Evolutionary conservation across 1,140 invertebrate species (phyloP).

Genomic region (Himalopsyche phryganea): DNA sequence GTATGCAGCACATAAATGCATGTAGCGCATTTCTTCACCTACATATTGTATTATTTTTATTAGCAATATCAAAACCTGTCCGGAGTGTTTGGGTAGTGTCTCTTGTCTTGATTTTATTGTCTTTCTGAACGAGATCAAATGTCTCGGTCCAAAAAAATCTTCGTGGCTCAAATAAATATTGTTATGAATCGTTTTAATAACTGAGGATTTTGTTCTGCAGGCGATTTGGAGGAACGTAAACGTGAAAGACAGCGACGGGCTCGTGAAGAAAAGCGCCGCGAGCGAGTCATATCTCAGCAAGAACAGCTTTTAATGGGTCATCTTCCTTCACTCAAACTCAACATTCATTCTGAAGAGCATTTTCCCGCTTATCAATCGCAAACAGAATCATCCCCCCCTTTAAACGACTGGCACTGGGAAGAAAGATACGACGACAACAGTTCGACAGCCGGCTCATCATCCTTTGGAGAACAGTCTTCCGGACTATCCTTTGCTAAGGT

Average conservation of each 20-base stretch:
- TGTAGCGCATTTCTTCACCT: too few relatives aligned
- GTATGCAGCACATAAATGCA: too few relatives aligned
- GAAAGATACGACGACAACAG: conserved; percentile 31
- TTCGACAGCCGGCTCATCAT: conserved; percentile 24
- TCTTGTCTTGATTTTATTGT: too few relatives aligned
- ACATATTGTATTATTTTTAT: too few relatives aligned
- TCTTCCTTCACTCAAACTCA: conserved; percentile 55
- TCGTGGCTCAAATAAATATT: too few relatives aligned
- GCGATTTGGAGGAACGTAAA: conserved; percentile 63
- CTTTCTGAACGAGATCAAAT: too few relatives aligned
- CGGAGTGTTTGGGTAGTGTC: too few relatives aligned
- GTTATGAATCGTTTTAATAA: too few relatives aligned
- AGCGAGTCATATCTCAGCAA: conserved; percentile 66
- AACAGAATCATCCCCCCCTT: conserved; percentile 40
- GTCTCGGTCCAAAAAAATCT: too few relatives aligned
- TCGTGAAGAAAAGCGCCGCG: conserved; percentile 66
- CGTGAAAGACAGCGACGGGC: conserved; percentile 60
- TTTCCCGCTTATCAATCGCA: conserved; percentile 60
- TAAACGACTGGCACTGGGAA: conserved; percentile 10
- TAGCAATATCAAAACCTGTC: too few relatives aligned
- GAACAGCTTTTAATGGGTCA: conserved; percentile 69
- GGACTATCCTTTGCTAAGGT: conserved; percentile 61
- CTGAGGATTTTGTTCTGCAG: too few relatives aligned
- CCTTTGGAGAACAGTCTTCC: conserved; percentile 33
- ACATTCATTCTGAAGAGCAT: conserved; percentile 60